Conservation (phyloP, 2,888 invertebrate species). For the Eumerus sabulonum region DNA sequence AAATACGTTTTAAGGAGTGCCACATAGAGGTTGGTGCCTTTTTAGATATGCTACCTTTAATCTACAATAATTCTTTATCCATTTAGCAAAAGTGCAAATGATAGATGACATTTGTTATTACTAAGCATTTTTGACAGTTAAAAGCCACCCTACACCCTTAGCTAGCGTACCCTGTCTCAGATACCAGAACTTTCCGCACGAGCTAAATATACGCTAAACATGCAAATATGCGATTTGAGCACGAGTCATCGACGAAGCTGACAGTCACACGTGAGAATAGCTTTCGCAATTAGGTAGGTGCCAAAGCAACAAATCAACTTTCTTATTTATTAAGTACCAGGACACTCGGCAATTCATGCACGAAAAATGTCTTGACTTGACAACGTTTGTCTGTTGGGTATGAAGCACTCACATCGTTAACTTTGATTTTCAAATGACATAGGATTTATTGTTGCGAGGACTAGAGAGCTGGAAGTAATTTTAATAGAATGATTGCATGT, state of each 20-base stretch:
- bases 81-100: too few relatives aligned
- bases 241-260: slow-evolving; percentile 38
- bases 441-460: too few relatives aligned
- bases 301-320: slow-evolving; percentile 45
- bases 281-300: slow-evolving; percentile 38
- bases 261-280: slow-evolving; percentile 37
- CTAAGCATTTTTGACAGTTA: too few relatives aligned
- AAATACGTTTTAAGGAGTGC: too few relatives aligned
- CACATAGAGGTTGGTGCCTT: too few relatives aligned
- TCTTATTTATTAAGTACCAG: slow-evolving; percentile 36
- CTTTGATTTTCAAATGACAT: not conserved
- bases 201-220: slow-evolving; percentile 7
- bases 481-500: not conserved
- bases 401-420: slow-evolving; percentile 1
- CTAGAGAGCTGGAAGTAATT: not conserved
- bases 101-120: too few relatives aligned
- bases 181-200: too few relatives aligned
- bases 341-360: slow-evolving; percentile 41
- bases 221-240: slow-evolving; percentile 49
- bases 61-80: too few relatives aligned
- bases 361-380: slow-evolving; percentile 27
- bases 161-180: too few relatives aligned
- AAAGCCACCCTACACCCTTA: too few relatives aligned
- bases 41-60: too few relatives aligned
- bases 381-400: not conserved